Percentiles rank a stretch among this genome's conserved stretches.
phyloP scores from a whole-genome alignment of 1,140 invertebrate genomes.

The Cheumatopsyche charites region DNA sequence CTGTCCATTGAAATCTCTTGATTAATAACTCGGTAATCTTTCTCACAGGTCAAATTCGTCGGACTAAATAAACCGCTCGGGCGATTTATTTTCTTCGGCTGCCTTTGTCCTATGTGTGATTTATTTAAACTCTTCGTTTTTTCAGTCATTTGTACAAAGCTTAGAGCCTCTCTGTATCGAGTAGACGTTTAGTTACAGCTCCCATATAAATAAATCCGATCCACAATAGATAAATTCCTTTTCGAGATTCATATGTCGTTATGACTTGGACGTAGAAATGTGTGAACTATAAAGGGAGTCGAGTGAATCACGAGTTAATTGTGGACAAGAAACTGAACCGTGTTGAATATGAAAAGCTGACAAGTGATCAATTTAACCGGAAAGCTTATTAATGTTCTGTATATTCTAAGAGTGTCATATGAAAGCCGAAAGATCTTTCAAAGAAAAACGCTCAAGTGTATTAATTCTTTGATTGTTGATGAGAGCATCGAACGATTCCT shows the following conservation, averaged over 20 bases:
- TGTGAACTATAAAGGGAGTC: neutral
- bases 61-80: no score
- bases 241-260: constrained; percentile 9
- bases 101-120: neutral
- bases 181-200: neutral
- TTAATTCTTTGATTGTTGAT: no score
- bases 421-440: no score
- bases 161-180: neutral
- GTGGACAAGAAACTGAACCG: constrained; percentile 7
- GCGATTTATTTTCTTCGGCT: no score
- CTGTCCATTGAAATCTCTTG: no score
- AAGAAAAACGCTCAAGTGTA: no score
- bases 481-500: no score
- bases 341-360: constrained; percentile 13
- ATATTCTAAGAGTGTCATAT: no score
- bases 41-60: no score
- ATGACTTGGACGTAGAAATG: constrained; percentile 9
- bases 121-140: constrained; percentile 5
- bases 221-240: neutral
- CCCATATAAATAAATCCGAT: constrained; percentile 4
- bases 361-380: constrained; percentile 7
- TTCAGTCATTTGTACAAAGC: constrained; percentile 5
- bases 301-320: constrained; percentile 22
- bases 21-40: no score
- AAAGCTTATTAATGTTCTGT: neutral